Evolutionary conservation across 2,888 invertebrate genomes (phyloP).

Genomic region (Apodemia zela): DNA sequence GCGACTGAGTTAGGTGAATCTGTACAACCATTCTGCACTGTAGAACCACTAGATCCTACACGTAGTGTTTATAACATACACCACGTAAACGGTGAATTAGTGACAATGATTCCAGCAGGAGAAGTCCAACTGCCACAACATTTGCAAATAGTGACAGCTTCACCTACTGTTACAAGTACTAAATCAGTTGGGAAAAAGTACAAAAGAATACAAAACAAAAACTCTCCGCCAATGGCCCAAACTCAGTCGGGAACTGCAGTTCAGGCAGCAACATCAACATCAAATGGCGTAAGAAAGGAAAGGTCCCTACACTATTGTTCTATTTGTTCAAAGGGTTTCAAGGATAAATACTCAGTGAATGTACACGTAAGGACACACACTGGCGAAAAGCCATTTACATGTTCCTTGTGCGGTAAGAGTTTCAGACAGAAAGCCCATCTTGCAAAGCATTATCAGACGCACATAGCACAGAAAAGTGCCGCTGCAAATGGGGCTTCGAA

Average conservation of each 20-base stretch:
- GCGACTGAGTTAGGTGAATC: slow-evolving; percentile 90
- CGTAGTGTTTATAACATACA: slow-evolving; percentile 78
- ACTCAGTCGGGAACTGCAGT: slow-evolving; percentile 59
- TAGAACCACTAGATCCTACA: slow-evolving; percentile 75
- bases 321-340: slow-evolving; percentile 96
- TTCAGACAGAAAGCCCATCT: slow-evolving; percentile 95
- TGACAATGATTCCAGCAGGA: slow-evolving; percentile 71
- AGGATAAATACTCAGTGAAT: slow-evolving; percentile 98
- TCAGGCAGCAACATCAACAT: slow-evolving; percentile 81
- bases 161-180: slow-evolving; percentile 81
- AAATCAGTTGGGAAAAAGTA: slow-evolving; percentile 86
- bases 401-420: slow-evolving; percentile 95
- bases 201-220: slow-evolving; percentile 82
- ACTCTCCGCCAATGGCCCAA: slow-evolving; percentile 62
- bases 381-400: slow-evolving; percentile 98
- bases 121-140: slow-evolving; percentile 72
- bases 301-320: slow-evolving; percentile 94
- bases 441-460: slow-evolving; percentile 96
- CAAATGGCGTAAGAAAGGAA: slow-evolving; percentile 90
- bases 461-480: slow-evolving; percentile 91
- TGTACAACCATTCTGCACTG: slow-evolving; percentile 85
- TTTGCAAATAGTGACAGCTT: slow-evolving; percentile 78
- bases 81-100: slow-evolving; percentile 69
- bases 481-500: slow-evolving; percentile 83
- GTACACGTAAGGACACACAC: slow-evolving; percentile 99